A percentile compares a stretch with the other conserved stretches of the same genome.
Conservation (phyloP, 2,797 vertebrate genomes). For the Aldrovandia affinis region DNA sequence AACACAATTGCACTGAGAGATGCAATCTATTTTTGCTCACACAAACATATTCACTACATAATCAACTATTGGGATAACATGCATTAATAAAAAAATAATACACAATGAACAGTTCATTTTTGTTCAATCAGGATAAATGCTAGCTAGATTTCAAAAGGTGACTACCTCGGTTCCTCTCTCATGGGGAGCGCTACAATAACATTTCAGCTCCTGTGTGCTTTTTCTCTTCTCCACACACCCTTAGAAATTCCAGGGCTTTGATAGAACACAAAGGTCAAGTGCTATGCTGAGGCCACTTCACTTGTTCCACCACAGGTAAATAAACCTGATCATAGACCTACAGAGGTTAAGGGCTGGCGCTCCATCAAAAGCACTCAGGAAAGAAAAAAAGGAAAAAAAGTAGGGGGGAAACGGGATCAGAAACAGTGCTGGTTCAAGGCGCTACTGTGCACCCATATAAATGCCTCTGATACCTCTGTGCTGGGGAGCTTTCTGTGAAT, state of each 20-base stretch:
- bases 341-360: conserved; percentile 8
- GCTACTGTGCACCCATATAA: not conserved
- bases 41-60: not conserved
- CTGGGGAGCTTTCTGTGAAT: not conserved
- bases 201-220: not conserved
- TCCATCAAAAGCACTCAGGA: not conserved
- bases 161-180: not conserved
- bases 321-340: conserved; percentile 3
- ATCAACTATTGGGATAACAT: not conserved
- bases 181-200: not conserved
- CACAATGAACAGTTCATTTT: too few species aligned
- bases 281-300: not conserved
- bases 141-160: too few species aligned
- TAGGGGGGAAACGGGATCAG: not conserved
- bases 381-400: not conserved
- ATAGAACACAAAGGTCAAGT: conserved; percentile 3
- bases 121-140: too few species aligned
- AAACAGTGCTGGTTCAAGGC: not conserved
- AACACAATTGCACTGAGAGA: not conserved
- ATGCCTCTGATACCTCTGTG: not conserved
- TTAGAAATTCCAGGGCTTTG: not conserved
- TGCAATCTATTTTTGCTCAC: not conserved
- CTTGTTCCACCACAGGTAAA: conserved; percentile 5
- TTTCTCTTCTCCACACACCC: not conserved
- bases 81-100: too few species aligned